Base-by-base conservation (phyloP, 2,113 vertebrate species). In the Anhinga anhinga region DNA sequence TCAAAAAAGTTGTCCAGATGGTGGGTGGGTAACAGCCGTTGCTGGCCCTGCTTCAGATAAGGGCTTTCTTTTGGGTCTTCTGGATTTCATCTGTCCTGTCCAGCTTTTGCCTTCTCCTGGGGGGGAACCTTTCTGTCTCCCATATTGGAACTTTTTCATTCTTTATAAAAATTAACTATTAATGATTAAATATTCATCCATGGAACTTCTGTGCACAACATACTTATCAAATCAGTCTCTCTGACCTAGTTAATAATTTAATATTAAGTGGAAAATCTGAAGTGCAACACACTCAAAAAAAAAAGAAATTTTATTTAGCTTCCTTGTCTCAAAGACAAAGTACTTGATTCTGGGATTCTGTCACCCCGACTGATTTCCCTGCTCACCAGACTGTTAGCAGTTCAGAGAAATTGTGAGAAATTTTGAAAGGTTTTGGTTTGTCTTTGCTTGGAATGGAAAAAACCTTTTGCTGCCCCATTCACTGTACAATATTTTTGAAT, bases 401-500 rank as follows among this genome's bases (percentile, higher is more conserved):
- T 82, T 80, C 79, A 86, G 74, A 88, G 55, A 13, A 19, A 65
- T 42, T 73, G 67, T 83, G 71, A 95, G 76, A 85, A 82, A 53
- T 83, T 80, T 61, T 83, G 62, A 73, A 88, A 66, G 30, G 40
- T 47, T 82, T 93, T 70, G 17, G 30, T 70, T 92, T 90, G 30
- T 42, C 63, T 83, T 67, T 77, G 30, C 25, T 93, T 70, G 53
- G 32, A 82, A 86, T 50, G 45, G 49, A 63, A 81, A 80, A 74
- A 59, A 10, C 4, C 12, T 80, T 94, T 76, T 82, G 13, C 66
- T 93, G 42, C 16, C 25, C 88, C 66, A 76, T 96, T 97, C 47
- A 76, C 47, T 93, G 66, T 79, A 50, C 76, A 69, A 52, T 90
- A 96, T 95, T 98, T 98, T 96, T 97, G 93, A 97, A 97, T 95